phyloP scores from a whole-genome alignment of 2,888 invertebrate species.

The Cinara cedri region DNA sequence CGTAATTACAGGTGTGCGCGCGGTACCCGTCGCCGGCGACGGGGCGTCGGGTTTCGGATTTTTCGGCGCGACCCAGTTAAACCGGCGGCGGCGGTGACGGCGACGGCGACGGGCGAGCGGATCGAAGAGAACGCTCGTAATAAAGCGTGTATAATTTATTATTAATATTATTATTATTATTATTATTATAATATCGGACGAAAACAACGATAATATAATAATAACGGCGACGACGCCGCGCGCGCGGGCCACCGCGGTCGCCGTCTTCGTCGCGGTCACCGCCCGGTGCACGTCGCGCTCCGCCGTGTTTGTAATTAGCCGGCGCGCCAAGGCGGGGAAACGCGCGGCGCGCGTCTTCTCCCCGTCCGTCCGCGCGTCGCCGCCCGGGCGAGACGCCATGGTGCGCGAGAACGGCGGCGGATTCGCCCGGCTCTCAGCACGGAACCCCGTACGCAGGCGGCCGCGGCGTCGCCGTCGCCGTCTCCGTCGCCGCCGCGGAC shows the following conservation, averaged over 20 bases:
- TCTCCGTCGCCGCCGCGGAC: conserved; percentile 24
- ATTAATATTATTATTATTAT: no score
- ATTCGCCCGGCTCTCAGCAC: conserved; percentile 43
- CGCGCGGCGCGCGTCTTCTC: no score
- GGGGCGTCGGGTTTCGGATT: not conserved
- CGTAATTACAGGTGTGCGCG: no score
- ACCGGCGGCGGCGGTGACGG: not conserved
- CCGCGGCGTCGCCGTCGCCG: conserved; percentile 27
- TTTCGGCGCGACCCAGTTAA: not conserved
- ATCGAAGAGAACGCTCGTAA: not conserved
- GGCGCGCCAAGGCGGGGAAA: conserved; percentile 14
- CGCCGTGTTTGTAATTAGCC: not conserved
- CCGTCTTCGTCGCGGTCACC: not conserved
- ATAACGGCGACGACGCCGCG: no score
- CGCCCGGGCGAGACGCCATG: conserved; percentile 23
- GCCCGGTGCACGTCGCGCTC: no score
- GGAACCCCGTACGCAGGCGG: conserved; percentile 15
- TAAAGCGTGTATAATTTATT: not conserved
- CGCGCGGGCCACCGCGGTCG: not conserved
- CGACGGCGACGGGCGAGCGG: not conserved
- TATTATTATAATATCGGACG: conserved; percentile 2
- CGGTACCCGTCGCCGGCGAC: no score
- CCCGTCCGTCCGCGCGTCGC: not conserved
- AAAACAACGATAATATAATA: not conserved
- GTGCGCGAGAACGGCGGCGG: conserved; percentile 9